Conservation (phyloP, 2,888 invertebrate species). For the Drosophila robusta region DNA sequence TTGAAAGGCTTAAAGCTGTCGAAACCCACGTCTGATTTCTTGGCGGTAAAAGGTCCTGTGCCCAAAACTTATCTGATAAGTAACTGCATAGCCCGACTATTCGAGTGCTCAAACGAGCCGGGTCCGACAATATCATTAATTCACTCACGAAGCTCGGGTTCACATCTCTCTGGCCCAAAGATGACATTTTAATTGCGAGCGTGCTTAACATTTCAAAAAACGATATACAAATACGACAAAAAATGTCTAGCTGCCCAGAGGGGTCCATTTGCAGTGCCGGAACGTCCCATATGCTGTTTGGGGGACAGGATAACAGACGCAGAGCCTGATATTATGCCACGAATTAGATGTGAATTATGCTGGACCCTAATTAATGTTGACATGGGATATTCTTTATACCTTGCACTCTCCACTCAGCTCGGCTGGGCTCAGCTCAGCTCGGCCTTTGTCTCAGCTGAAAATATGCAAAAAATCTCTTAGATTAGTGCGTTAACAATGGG, state of each 20-base stretch:
- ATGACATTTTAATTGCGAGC: slow-evolving; percentile 58
- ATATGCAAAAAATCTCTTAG: slow-evolving; percentile 63
- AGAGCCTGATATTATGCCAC: slow-evolving; percentile 29
- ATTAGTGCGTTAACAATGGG: slow-evolving; percentile 76
- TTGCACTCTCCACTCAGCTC: slow-evolving; percentile 24
- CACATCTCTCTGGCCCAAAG: slow-evolving; percentile 8
- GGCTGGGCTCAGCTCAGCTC: slow-evolving; percentile 25
- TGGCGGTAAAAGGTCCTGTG: neutral
- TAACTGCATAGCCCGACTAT: neutral
- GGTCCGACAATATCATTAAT: slow-evolving; percentile 8
- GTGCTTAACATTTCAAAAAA: slow-evolving; percentile 23
- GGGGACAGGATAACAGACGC: slow-evolving; percentile 15
- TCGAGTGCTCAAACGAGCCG: neutral
- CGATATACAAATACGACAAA: slow-evolving; percentile 30
- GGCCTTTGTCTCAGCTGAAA: slow-evolving; percentile 42
- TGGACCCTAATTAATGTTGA: slow-evolving; percentile 78
- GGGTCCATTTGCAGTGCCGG: slow-evolving; percentile 35
- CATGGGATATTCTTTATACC: slow-evolving; percentile 61
- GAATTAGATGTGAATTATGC: slow-evolving; percentile 68
- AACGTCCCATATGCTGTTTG: slow-evolving; percentile 47
- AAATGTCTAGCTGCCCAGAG: slow-evolving; percentile 37
- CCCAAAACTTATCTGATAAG: neutral
- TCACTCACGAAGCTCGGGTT: slow-evolving; percentile 10
- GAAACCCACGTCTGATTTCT: neutral
- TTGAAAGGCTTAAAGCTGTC: neutral